Base-by-base conservation (phyloP, 1,140 invertebrate genomes). In the Neodiprion lecontei region DNA sequence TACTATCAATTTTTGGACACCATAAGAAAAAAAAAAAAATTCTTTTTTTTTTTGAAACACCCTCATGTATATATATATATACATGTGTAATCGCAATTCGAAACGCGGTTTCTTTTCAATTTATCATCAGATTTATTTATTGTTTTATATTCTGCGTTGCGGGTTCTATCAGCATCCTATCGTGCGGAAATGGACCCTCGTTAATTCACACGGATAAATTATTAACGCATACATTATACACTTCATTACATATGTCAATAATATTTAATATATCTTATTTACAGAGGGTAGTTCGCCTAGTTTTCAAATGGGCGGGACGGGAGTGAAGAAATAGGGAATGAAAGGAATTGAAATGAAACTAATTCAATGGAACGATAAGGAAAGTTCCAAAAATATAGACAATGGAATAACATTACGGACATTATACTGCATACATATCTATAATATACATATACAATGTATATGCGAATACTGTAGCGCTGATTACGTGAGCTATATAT, bases 201-300 rank as follows among this genome's bases (percentile, higher is more conserved):
- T 72, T 76, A 83, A 82, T 80, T 85, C 82, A 85, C 85, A 85
- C 81, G 79, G 80, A 85, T 83, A 79, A 84, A 75, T 61, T 40
- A 40, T 40, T 85, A 87, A 87, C 82, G 82, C 83, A 50, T 49
- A 87, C 82, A 85, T 83, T 86, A 87, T 83, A 85, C 74, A 61
- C n/a, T 82, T 87, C 82, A 83, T 87, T 87, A 87, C 80, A 86
- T 82, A 86, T 75, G 28, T 84, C 80, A 84, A 85, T 87, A 80
- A 83, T 84, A 84, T 80, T 80, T 75, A 70, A 40, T 79, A 68
- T 78, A 73, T 77, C 78, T 84, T 83, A 83, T 83, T 74, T 84
- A 84, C 82, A 84, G 78, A 83, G 81, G 81, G 80, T 78, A 83
- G 76, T 61, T 61, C 53, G 11, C n/a, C 53, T 61, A 14, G n/a